Evolutionary conservation across 2,113 vertebrate species (phyloP), one percentile per base, ranked within the genome.

Genomic region (Nipponia nippon): DNA sequence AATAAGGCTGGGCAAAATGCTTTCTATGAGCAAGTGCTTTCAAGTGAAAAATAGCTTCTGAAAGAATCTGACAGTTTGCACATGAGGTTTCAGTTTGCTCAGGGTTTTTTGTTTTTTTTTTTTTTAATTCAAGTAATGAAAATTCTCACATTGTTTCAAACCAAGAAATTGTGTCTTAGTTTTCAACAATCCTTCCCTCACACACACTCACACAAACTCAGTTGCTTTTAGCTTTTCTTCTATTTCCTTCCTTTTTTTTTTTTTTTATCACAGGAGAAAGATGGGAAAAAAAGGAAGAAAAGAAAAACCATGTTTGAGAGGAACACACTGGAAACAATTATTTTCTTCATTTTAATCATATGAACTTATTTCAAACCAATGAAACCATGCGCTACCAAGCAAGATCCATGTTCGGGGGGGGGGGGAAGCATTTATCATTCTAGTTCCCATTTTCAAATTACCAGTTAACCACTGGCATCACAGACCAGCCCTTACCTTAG

Each of bases 41-140:
- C 93, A 89, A 95, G 95, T 96, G 95, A 96, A 89, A 96, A 97
- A 96, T 56, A 84, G 91, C 70, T 93, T 85, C 95, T 94, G 95
- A 85, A 96, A 79, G 87, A 79, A 85, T 93, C 61, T 94, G 93
- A 91, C 89, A 90, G 93, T 85, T 93, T 61, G 70, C 89, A 96
- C 95, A 93, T 89, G 89, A 96, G 93, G 93, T 96, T 96, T 93
- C 66, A 30, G 84, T 96, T 97, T 94, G 91, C 73, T 87, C 73
- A 9, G 87, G 56, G 56, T 61, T 89, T 15, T 46, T 46, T 46
- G 29, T 7, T 19, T 15, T 18, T 46, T 27, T 16, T 7, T 12
- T 80, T 58, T 69, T 42, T 18, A 87, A 84, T 63, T 53, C 69
- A 59, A 96, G 91, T 87, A 95, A 91, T 93, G 93, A 96, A 96